A percentile compares a stretch with the other conserved stretches of the same genome.
These are phyloP conservation scores for Crocuta crocuta DNA, from an alignment of 2,113 vertebrate genomes.

Conservation along the genomic window DNA sequence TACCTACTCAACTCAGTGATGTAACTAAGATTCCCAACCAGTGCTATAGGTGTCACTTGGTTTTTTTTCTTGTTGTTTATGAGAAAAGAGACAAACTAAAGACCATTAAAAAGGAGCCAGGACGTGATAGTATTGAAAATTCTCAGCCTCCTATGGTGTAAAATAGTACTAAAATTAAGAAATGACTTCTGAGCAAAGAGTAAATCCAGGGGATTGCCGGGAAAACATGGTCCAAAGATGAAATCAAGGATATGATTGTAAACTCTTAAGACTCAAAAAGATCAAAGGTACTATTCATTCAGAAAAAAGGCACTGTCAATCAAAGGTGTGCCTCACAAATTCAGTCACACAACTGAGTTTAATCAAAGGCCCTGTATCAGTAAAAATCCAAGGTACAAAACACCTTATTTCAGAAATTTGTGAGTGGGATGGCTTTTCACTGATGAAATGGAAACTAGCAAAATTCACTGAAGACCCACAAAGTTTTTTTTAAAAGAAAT, in stretches of 20 bases:
- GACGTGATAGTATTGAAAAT: not conserved
- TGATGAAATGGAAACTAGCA: slow-evolving; percentile 37
- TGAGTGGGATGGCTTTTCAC: not conserved
- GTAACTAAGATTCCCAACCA: not conserved
- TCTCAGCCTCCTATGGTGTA: not conserved
- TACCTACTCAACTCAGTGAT: not conserved
- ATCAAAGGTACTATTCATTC: slow-evolving; percentile 26
- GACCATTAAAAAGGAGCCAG: not conserved
- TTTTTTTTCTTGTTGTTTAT: not conserved
- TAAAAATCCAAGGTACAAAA: not conserved
- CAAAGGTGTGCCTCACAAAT: not conserved
- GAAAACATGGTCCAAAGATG: not conserved
- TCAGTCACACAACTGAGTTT: not conserved
- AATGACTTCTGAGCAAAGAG: slow-evolving; percentile 1
- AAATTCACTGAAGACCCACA: not conserved
- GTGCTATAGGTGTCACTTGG: not conserved
- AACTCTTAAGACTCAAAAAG: slow-evolving; percentile 12
- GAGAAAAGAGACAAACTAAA: not conserved
- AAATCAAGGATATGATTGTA: not conserved
- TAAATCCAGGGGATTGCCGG: not conserved
- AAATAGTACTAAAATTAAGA: not conserved
- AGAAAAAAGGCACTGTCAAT: slow-evolving; percentile 6
- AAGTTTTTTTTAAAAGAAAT: slow-evolving; percentile 15
- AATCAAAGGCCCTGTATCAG: not conserved
- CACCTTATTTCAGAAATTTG: not conserved